Base-by-base conservation (phyloP, 37 sponge, comb jelly and placozoan species). In the Tethya wilhelma region DNA sequence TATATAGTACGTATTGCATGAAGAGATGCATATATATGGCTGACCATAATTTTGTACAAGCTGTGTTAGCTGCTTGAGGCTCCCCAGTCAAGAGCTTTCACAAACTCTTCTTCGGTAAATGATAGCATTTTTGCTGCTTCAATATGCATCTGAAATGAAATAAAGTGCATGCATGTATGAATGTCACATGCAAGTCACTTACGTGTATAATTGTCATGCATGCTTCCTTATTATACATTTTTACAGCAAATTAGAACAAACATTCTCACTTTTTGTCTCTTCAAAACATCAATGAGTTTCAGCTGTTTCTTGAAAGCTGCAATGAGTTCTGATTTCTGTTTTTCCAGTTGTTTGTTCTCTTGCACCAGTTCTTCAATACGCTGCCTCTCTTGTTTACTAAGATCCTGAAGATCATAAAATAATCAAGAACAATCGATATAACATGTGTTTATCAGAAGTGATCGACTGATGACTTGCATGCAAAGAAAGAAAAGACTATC, bases 91-190 rank as follows among this genome's bases (percentile, higher is more conserved):
- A 99, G 73, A 0, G 90, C 91, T 36, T 88, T 94, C 33, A 99
- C 77, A 74, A 99, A 99, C 58, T 99, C 99, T 53, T 99, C 97
- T 65, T 99, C 97, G 0, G 93, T 90, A 74, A 99, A 99, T 22
- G 90, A 84, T 4, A 99, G 85, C 82, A 99, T 46, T 58, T 89
- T 89, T 2, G 99, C 95, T 26, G 99, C 99, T 73, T 99, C 99
- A 30, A 99, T 68, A 74, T 99, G 99, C 90, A 99, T 93, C 91
- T 94, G 74, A 64, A 67, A 23, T 20, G 29, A 53, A 29, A 36
- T 11, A 60, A 60, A 6, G n/a, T 9, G 14, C 55, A 49, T 49
- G 14, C 9, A 6, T 59, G 28, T 59, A 30, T 59, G 4, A 59
- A 59, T 59, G 62, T 29, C 20, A 25, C 28, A 59, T 6, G 5